Conservation (phyloP, 37 sponge, comb jelly and placozoan species). For the Cladorhizidae sp. region DNA sequence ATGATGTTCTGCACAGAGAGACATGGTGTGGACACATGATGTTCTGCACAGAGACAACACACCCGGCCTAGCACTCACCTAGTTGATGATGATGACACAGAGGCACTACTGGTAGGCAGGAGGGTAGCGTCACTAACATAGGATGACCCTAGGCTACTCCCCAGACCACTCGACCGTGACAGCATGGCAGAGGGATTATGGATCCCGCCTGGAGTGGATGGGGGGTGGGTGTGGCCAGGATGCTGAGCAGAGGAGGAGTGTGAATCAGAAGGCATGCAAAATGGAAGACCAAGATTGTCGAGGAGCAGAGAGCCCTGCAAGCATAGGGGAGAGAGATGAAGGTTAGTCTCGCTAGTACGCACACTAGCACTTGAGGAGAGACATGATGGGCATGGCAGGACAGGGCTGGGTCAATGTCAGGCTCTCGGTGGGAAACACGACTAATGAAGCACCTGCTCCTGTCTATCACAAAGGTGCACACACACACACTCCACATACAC, state of each 20-base stretch:
- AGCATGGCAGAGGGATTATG: background rate
- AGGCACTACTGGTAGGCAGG: background rate
- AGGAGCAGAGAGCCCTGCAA: background rate
- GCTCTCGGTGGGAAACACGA: too few relatives aligned
- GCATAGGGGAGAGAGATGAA: background rate
- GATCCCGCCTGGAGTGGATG: background rate
- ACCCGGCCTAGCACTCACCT: background rate
- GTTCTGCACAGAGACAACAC: too few relatives aligned
- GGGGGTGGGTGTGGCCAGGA: background rate
- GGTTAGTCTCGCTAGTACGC: too few relatives aligned
- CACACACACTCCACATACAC: too few relatives aligned
- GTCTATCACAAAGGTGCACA: too few relatives aligned
- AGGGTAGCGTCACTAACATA: background rate
- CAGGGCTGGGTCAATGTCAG: too few relatives aligned
- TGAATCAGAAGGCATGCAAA: background rate
- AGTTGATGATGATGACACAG: conserved; percentile 15
- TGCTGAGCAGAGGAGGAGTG: background rate
- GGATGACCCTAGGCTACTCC: conserved; percentile 10
- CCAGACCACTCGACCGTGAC: conserved; percentile 54
- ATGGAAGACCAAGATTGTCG: conserved; percentile 6
- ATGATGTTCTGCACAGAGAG: too few relatives aligned
- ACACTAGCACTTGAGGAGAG: too few relatives aligned
- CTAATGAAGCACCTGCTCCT: too few relatives aligned
- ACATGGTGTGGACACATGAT: too few relatives aligned
- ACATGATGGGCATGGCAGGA: too few relatives aligned